Conservation (phyloP, 2,797 vertebrate species). For the Sphenodon punctatus region DNA sequence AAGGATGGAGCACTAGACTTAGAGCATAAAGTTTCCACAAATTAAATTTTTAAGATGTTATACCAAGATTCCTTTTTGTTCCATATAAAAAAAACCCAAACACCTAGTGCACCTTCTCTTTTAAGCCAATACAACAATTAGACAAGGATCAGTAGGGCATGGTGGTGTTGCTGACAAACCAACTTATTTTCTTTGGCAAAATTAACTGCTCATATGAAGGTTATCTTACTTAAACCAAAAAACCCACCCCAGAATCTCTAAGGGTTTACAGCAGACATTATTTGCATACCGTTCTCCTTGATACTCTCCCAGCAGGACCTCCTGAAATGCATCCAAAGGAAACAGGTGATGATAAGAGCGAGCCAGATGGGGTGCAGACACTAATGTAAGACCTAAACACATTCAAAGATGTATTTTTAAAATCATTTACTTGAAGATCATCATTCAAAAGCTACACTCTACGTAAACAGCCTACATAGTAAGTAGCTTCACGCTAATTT, state of each 20-base stretch:
- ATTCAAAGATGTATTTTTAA: neutral
- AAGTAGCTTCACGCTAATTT: no score
- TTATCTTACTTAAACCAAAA: no score
- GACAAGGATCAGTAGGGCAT: neutral
- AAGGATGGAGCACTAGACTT: neutral
- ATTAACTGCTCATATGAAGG: no score
- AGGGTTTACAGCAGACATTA: neutral
- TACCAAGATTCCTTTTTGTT: neutral
- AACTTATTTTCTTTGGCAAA: no score
- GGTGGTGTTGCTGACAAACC: no score
- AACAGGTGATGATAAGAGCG: conserved; percentile 98
- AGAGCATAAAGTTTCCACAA: neutral
- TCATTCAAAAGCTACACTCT: neutral
- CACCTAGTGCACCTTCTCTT: neutral
- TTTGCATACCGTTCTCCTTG: conserved; percentile 81
- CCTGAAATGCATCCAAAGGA: conserved; percentile 89
- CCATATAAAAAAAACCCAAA: neutral
- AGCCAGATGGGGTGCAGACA: conserved; percentile 94
- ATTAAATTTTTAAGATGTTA: neutral
- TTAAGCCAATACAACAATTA: neutral
- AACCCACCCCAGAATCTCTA: no score
- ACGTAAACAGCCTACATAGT: neutral
- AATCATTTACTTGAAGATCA: neutral
- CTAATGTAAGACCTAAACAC: conserved; percentile 88
- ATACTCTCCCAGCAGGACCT: conserved; percentile 78